Evolutionary conservation across 1,140 invertebrate species (phyloP), one percentile per base, ranked within the genome.

Genomic region (Fopius arisanus): DNA sequence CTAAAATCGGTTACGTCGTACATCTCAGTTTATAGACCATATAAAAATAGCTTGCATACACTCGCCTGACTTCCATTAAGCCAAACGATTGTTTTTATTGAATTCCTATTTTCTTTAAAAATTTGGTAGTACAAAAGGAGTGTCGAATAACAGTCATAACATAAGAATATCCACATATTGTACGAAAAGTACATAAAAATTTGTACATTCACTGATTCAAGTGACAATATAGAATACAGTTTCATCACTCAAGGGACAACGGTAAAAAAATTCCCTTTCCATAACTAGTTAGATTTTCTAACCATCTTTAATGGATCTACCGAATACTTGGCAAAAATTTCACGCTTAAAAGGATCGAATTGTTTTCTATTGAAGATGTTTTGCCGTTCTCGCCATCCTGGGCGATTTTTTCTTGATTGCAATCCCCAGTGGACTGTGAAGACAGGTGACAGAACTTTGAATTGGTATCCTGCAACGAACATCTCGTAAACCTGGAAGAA

Each of bases 351-450:
- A 0, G 91, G 90, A 67, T 96, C 93, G 81, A 96, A 96, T 73
- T 94, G 91, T 75, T 93, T 93, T 43, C 94, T 86, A 84, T 97
- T 96, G 73, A 91, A 89, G 73, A 92, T 94, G 86, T 96, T 96
- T 80, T 96, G 95, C 71, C 93, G 91, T 83, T 96, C 95, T 23
- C 95, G 88, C 95, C 95, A 96, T 0, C 92, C 90, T 0, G 95
- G 94, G 28, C 94, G 88, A 16, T 90, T 90, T 75, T 92, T 91
- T 73, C 94, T 91, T 9, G 91, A 90, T 82, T 95, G 96, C 10
- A 97, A 88, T 0, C 96, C 96, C 93, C 95, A 96, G 83, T 98
- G 96, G 4, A 95, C 93, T 0, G 96, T 94, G 84, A 97, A 98
- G 43, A 96, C 93, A 0, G 96, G 96, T 1, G 96, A 94, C 3